Evolutionary conservation across 2,113 vertebrate genomes (phyloP), one percentile per base, ranked within the genome.

Genomic region (Acanthochromis polyacanthus): DNA sequence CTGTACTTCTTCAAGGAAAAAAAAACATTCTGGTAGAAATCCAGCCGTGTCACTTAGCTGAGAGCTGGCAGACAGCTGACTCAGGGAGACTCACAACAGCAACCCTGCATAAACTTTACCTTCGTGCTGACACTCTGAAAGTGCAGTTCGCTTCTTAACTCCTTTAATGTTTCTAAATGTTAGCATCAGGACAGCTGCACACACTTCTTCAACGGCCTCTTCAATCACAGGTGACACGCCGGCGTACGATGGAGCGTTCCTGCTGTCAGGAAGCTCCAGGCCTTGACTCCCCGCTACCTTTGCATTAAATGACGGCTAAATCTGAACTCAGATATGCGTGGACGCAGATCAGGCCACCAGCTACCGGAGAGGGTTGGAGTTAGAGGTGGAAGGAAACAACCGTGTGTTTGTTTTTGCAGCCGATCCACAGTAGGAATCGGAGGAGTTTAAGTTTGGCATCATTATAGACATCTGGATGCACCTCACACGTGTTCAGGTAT

Each of bases 51-150:
- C 60, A 66, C 20, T 65, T 48, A 52, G 71, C 70, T 57, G 59
- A 75, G 59, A 32, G 50, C 59, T 52, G n/a, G 48, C 16, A 85
- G 73, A 80, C 72, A 83, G 82, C 88, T 84, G 88, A 90, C 66
- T 86, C 56, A 64, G 32, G 32, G 32, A 71, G 46, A 52, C n/a
- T 23, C 32, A 70, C 20, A 25, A 62, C 69, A 62, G 10, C 25
- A 71, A 48, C 4, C 40, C 23, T 56, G 52, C 19, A 40, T 28
- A 84, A 63, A 72, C 66, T 65, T 71, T 28, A 46, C 53, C 46
- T 48, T 63, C 65, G 71, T 25, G 59, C 71, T 86, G 81, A 89
- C 58, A 30, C 52, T 63, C 71, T 57, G 43, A 81, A 87, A 68
- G 56, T 70, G 57, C 40, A 56, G 68, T 80, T 87, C 40, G 25